Evolutionary conservation across 35 echinoderm and acorn worm genomes (phyloP).

Genomic region (Acanthaster planci): DNA sequence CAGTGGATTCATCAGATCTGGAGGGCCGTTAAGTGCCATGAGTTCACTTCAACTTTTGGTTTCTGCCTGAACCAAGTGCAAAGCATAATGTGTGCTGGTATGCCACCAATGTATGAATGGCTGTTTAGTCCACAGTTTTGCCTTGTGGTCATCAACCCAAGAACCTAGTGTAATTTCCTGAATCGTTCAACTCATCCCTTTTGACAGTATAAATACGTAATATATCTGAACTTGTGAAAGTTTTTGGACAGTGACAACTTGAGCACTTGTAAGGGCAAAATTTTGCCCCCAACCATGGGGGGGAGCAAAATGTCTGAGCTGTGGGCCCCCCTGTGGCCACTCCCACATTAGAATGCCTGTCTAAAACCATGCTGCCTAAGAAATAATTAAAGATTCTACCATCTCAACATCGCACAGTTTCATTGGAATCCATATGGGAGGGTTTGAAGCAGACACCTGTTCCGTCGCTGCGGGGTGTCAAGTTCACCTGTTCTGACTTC

Average conservation of each 20-base stretch:
- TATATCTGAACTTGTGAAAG: no score
- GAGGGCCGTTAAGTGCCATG: neutral
- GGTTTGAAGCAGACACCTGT: neutral
- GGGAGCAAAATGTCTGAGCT: no score
- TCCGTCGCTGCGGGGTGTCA: conserved; percentile 28
- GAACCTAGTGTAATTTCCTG: no score
- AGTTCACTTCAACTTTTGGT: neutral
- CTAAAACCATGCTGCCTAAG: neutral
- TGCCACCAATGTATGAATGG: neutral
- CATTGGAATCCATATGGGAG: conserved; percentile 32
- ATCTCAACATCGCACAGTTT: no score
- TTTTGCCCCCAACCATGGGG: no score
- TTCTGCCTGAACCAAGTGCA: neutral
- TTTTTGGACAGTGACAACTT: no score
- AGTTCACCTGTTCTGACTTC: conserved; percentile 27
- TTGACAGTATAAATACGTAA: no score
- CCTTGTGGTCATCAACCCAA: no score
- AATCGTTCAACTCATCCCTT: no score
- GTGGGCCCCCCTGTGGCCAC: no score
- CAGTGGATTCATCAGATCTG: neutral
- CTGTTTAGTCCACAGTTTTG: no score
- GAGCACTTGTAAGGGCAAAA: neutral
- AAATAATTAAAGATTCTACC: neutral
- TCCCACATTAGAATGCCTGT: neutral
- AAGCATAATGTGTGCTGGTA: neutral